Base-by-base conservation (phyloP, 2,113 vertebrate genomes). In the Phaetusa simplex region DNA sequence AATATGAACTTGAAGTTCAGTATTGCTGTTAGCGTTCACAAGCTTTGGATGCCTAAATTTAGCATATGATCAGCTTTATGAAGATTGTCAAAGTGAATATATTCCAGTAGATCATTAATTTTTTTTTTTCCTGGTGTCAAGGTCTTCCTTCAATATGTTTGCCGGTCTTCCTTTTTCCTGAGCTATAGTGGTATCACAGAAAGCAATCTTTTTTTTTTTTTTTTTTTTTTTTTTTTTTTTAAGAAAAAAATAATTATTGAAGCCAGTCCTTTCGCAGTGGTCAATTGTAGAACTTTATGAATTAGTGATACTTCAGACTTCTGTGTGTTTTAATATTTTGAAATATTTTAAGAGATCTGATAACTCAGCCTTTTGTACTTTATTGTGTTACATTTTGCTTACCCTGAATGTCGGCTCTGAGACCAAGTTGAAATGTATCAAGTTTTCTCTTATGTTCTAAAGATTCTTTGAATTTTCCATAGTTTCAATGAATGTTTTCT, bases 401-500 rank as follows among this genome's bases (percentile, higher is more conserved):
- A 62, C 22, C 23, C 30, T 14, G 49, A 19, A 19, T 9, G 18
- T 10, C 73, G 45, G 65, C 82, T 79, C 52, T 89, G 55, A 32
- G 34, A 84, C 23, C 32, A 9, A 45, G 14, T 7, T 4, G 2
- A 62, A 49, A 32, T 3, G 4, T 29, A 12, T 47, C 1, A 1
- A 30, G 11, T 53, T 79, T 43, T 53, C 27, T 58, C 30, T 50
- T 7, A 3, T 0, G 19, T 74, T 59, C 8, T 69, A 32, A 73
- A 69, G 66, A n/a, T 26, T 26, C 38, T 47, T 73, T 66, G 65
- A 22, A 1, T 93, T 84, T 86, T 19, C 65, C 11, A 1, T 47
- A 45, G 5, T 13, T 73, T 47, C 30, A 77, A 67, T 55, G 69
- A 45, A 6, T 3, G 17, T 19, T 88, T 8, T 19, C 66, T 22